These are phyloP conservation scores for Tetramorium bicarinatum DNA, from an alignment of 2,888 invertebrate genomes.

Conservation along the genomic window DNA sequence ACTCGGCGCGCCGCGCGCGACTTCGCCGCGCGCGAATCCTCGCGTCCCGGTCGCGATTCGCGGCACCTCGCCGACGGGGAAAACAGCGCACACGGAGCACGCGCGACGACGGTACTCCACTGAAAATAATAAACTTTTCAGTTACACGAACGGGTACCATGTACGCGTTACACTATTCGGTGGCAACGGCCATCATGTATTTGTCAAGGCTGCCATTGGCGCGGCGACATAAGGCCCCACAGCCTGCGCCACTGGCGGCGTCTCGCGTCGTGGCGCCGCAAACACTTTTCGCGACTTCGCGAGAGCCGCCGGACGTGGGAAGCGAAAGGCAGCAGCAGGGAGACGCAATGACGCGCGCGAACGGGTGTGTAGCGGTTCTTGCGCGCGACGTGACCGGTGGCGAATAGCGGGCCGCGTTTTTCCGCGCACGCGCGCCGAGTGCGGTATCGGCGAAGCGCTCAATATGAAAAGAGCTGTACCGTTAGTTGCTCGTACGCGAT, in stretches of 20 bases:
- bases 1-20: constrained; percentile 61
- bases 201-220: constrained; percentile 84
- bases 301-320: neutral
- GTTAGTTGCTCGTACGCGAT: too few relatives aligned
- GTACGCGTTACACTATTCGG: constrained; percentile 85
- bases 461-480: too few relatives aligned
- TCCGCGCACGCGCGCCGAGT: too few relatives aligned
- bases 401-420: too few relatives aligned
- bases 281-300: constrained; percentile 65
- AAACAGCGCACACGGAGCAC: constrained; percentile 67
- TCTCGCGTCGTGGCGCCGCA: constrained; percentile 65
- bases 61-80: constrained; percentile 61
- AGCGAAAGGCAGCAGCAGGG: neutral
- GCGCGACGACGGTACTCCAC: constrained; percentile 68
- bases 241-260: constrained; percentile 73
- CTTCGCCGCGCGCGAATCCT: constrained; percentile 56
- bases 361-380: too few relatives aligned
- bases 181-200: constrained; percentile 85
- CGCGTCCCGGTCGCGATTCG: constrained; percentile 61
- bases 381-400: too few relatives aligned
- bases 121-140: constrained; percentile 78
- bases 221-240: constrained; percentile 74
- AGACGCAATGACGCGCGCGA: neutral
- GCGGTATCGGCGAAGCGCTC: too few relatives aligned
- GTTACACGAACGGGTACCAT: constrained; percentile 79